A percentile compares a stretch with the other conserved stretches of the same genome.
These are phyloP conservation scores for Tetraodon nigroviridis DNA, from an alignment of 2,113 vertebrate species.

Conservation along the genomic window DNA sequence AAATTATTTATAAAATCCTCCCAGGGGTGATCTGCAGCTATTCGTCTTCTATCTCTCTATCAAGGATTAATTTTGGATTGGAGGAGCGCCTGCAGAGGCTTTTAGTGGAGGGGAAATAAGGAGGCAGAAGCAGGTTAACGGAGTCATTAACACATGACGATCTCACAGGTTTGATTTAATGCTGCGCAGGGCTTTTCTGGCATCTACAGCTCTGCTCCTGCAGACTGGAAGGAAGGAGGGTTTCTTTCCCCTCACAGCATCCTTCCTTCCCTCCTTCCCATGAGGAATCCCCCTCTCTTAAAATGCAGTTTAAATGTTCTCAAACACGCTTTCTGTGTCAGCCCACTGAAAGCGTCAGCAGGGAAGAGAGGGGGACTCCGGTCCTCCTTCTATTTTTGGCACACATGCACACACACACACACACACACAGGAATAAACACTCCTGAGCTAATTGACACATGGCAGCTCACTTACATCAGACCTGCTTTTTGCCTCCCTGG, in stretches of 20 bases:
- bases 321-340: slow-evolving; percentile 67
- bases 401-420: slow-evolving; percentile 25
- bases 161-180: slow-evolving; percentile 67
- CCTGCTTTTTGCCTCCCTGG: too few relatives aligned
- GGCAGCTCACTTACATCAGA: too few relatives aligned
- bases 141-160: slow-evolving; percentile 65
- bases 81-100: slow-evolving; percentile 51
- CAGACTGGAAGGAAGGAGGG: slow-evolving; percentile 52
- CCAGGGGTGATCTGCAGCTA: slow-evolving; percentile 14
- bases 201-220: slow-evolving; percentile 44
- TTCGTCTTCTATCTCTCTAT: slow-evolving; percentile 30
- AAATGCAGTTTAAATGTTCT: slow-evolving; percentile 52
- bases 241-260: slow-evolving; percentile 51
- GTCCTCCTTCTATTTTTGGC: slow-evolving; percentile 42
- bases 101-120: slow-evolving; percentile 48
- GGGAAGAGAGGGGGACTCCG: slow-evolving; percentile 41
- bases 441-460: not conserved
- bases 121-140: slow-evolving; percentile 45
- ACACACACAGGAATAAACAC: slow-evolving; percentile 7
- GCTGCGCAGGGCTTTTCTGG: slow-evolving; percentile 49
- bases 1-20: slow-evolving; percentile 46
- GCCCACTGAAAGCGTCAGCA: slow-evolving; percentile 63
- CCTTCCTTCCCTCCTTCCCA: slow-evolving; percentile 56
- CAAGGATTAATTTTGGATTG: slow-evolving; percentile 62
- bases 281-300: slow-evolving; percentile 39